phyloP scores from a whole-genome alignment of 2,888 invertebrate species.

The Drosophila formosana region DNA sequence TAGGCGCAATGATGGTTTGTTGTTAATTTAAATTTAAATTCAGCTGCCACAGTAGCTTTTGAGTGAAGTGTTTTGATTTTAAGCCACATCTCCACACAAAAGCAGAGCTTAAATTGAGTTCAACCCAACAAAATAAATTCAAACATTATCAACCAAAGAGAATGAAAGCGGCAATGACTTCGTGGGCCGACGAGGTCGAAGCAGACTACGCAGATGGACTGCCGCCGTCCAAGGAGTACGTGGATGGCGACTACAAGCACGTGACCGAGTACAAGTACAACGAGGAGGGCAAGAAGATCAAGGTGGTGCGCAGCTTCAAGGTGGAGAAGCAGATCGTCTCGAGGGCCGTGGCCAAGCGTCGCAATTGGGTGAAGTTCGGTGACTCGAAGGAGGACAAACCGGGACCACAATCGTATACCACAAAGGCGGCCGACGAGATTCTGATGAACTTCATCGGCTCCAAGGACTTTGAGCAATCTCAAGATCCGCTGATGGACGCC shows the following conservation, averaged over 20 bases:
- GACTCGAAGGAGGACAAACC: constrained; percentile 95
- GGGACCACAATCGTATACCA: constrained; percentile 98
- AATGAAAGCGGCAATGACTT: constrained; percentile 91
- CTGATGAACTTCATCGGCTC: constrained; percentile 96
- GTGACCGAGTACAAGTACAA: constrained; percentile 96
- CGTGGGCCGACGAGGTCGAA: constrained; percentile 99
- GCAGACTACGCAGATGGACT: constrained; percentile 91
- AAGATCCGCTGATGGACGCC: constrained; percentile 93
- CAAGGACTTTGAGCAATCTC: constrained; percentile 94
- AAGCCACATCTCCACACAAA: neutral
- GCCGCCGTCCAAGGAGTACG: constrained; percentile 91
- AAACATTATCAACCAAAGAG: neutral
- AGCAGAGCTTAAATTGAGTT: neutral
- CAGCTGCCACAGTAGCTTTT: constrained; percentile 6
- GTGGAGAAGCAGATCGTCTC: constrained; percentile 95
- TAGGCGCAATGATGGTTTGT: too few species aligned
- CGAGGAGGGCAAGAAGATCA: constrained; percentile 95
- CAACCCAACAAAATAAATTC: neutral
- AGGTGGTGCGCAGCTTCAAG: constrained; percentile 95
- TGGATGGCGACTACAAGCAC: constrained; percentile 94
- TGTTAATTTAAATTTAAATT: too few species aligned
- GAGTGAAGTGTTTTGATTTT: neutral
- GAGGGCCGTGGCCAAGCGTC: constrained; percentile 95
- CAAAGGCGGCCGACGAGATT: constrained; percentile 97
- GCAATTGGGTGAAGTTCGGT: constrained; percentile 98